phyloP scores from a whole-genome alignment of 2,888 invertebrate species.

The Hirtodrosophila trivittata region DNA sequence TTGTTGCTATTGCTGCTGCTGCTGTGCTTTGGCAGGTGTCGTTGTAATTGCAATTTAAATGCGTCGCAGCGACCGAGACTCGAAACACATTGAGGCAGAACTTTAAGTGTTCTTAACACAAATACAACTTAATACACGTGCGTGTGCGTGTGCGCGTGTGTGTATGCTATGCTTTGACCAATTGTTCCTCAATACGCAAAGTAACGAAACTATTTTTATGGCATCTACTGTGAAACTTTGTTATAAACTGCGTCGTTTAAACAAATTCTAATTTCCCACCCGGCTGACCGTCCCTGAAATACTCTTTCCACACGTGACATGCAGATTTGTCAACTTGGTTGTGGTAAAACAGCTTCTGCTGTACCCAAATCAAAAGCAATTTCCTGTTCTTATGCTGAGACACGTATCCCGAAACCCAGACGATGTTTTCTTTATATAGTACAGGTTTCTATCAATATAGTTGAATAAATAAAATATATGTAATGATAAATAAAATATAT shows the following conservation, averaged over 20 bases:
- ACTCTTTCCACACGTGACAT: too few relatives aligned
- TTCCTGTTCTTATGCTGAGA: too few relatives aligned
- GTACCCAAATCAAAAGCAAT: too few relatives aligned
- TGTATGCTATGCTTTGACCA: conserved; percentile 15
- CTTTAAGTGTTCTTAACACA: not conserved
- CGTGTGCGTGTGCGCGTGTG: not conserved
- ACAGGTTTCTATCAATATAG: too few relatives aligned
- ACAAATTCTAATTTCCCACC: too few relatives aligned
- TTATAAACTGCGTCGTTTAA: conserved; percentile 38
- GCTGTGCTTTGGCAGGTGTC: conserved; percentile 36
- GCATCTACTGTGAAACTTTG: conserved; percentile 34
- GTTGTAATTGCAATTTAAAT: conserved; percentile 48
- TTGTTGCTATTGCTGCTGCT: conserved; percentile 1
- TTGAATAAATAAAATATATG: too few relatives aligned
- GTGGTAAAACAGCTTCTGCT: too few relatives aligned
- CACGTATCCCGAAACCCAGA: too few relatives aligned
- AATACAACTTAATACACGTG: not conserved
- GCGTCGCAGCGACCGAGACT: conserved; percentile 29
- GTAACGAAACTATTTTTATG: conserved; percentile 19
- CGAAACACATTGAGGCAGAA: conserved; percentile 17
- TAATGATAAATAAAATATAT: too few relatives aligned
- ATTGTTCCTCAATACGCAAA: conserved; percentile 28
- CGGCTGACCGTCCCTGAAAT: too few relatives aligned
- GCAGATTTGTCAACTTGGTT: too few relatives aligned
- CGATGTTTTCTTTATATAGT: too few relatives aligned